phyloP scores from a whole-genome alignment of 2,113 vertebrate genomes.

The Rhea pennata region DNA sequence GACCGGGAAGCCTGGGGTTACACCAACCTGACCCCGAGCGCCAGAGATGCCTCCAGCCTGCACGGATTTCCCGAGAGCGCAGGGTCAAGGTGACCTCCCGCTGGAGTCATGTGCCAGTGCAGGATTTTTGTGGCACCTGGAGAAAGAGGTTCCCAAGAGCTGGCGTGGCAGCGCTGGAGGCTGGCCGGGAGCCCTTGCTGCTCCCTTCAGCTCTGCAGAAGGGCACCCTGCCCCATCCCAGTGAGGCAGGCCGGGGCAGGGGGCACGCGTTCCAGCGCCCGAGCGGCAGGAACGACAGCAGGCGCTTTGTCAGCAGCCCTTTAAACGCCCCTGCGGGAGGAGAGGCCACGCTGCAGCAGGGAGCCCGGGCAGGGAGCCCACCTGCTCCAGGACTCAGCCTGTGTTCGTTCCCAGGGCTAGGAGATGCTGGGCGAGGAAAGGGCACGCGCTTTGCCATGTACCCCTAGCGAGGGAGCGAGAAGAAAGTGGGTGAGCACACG shows the following conservation, averaged over 20 bases:
- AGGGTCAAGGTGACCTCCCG: background rate
- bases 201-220: too few relatives aligned
- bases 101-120: fast-evolving
- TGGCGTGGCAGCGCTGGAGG: background rate
- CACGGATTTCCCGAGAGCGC: background rate
- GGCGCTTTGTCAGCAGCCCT: background rate
- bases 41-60: background rate
- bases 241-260: background rate
- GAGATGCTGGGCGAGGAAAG: background rate
- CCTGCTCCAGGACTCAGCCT: background rate
- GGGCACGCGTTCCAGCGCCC: fast-evolving
- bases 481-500: fast-evolving
- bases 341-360: background rate
- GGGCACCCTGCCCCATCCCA: background rate
- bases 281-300: background rate
- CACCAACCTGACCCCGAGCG: background rate
- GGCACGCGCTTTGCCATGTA: fast-evolving
- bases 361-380: background rate
- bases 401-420: background rate
- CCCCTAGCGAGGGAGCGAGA: fast-evolving
- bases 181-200: fast-evolving
- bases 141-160: background rate
- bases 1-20: background rate
- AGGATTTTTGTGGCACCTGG: background rate
- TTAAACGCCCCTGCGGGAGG: background rate